Percentiles rank a stretch among this genome's conserved stretches.
These are phyloP conservation scores for Synanthedon myopaeformis DNA, from an alignment of 2,888 invertebrate genomes.

Conservation along the genomic window DNA sequence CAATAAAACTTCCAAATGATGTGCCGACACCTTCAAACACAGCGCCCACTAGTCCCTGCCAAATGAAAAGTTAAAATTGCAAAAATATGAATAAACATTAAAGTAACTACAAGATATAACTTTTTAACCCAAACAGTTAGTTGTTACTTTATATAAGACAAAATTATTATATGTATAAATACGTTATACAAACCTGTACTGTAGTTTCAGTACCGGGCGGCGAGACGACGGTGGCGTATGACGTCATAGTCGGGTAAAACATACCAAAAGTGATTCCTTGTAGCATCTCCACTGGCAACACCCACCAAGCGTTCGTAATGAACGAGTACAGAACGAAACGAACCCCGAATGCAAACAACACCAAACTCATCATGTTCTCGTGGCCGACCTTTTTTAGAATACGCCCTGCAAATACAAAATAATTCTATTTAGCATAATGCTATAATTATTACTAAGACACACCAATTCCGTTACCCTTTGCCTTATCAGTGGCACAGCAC, in stretches of 20 bases:
- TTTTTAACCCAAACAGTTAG: neutral
- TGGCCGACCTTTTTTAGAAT: conserved; percentile 86
- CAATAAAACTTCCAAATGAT: conserved; percentile 81
- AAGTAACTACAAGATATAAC: too few relatives aligned
- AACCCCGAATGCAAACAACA: conserved; percentile 82
- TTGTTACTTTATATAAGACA: neutral
- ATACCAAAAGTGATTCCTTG: conserved; percentile 92
- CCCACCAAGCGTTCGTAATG: conserved; percentile 84
- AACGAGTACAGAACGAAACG: conserved; percentile 86
- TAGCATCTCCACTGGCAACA: conserved; percentile 85
- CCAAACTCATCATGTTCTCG: conserved; percentile 84
- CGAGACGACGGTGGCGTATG: conserved; percentile 86
- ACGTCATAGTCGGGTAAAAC: conserved; percentile 89
- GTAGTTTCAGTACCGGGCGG: conserved; percentile 89
- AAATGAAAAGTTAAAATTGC: too few relatives aligned
- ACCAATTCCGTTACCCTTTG: too few relatives aligned
- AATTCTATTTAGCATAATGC: too few relatives aligned
- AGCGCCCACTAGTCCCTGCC: conserved; percentile 84
- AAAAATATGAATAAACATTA: too few relatives aligned
- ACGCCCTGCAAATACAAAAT: conserved; percentile 51
- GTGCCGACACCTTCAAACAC: conserved; percentile 90
- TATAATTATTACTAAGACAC: too few relatives aligned
- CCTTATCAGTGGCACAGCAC: too few relatives aligned
- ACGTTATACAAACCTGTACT: conserved; percentile 73
- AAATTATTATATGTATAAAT: neutral